Conservation (phyloP, 2,113 vertebrate genomes). For the Bungarus multicinctus region DNA sequence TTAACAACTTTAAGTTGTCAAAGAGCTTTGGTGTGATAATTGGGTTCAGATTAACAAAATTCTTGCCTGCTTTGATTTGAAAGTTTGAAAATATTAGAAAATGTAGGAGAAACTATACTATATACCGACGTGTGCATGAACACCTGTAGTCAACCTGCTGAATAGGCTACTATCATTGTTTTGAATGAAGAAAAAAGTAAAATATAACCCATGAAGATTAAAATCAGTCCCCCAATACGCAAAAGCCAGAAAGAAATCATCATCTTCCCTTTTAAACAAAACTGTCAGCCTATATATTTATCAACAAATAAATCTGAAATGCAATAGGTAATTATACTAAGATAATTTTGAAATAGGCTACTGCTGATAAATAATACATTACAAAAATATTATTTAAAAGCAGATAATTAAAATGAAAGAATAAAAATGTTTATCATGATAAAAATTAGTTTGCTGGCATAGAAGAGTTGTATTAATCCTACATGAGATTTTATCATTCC, state of each 20-base stretch:
- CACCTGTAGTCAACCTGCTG: background rate
- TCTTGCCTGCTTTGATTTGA: background rate
- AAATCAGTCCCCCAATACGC: background rate
- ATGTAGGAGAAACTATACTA: background rate
- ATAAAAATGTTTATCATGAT: slow-evolving; percentile 5
- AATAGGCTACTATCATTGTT: background rate
- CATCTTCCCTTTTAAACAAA: background rate
- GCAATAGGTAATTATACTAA: background rate
- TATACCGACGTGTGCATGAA: background rate
- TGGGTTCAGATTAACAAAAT: background rate
- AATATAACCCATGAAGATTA: background rate
- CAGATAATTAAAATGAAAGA: slow-evolving; percentile 38
- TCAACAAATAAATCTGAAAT: slow-evolving; percentile 14
- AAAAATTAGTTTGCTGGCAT: slow-evolving; percentile 15
- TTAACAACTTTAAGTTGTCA: background rate
- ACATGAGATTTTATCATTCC: background rate
- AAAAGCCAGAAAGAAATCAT: slow-evolving; percentile 16
- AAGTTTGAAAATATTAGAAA: background rate
- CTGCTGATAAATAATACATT: background rate
- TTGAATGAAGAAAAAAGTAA: background rate
- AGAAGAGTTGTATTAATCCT: slow-evolving; percentile 30
- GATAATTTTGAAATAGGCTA: background rate
- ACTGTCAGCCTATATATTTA: slow-evolving; percentile 13
- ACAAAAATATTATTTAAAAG: slow-evolving; percentile 19
- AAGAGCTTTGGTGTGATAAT: background rate